Percentiles rank a stretch among this genome's conserved stretches.
These are phyloP conservation scores for Cremastinae sp. DNA, from an alignment of 2,888 invertebrate species.

Conservation along the genomic window DNA sequence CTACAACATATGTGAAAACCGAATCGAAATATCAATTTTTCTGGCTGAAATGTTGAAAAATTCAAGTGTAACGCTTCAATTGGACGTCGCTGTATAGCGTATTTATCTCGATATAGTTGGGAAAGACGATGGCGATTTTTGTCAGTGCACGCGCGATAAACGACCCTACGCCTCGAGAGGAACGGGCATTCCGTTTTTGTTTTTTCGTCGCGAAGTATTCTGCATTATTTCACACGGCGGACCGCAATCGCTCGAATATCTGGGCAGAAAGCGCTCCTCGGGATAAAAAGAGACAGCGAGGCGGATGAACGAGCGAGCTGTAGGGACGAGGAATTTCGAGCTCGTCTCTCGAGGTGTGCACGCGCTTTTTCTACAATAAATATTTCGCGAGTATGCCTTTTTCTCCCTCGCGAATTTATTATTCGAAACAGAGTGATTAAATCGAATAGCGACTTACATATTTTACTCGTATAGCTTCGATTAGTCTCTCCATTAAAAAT, in stretches of 20 bases:
- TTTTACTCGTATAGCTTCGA: slow-evolving; percentile 41
- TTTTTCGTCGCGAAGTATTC: slow-evolving; percentile 68
- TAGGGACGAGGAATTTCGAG: slow-evolving; percentile 55
- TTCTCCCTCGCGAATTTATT: slow-evolving; percentile 71
- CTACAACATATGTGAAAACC: too few relatives aligned
- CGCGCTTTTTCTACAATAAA: slow-evolving; percentile 76
- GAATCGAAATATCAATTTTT: too few relatives aligned
- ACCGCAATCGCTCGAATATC: slow-evolving; percentile 67
- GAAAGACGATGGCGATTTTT: too few relatives aligned
- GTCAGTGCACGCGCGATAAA: too few relatives aligned
- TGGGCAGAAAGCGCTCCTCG: slow-evolving; percentile 66
- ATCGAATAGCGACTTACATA: slow-evolving; percentile 42
- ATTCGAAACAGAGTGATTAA: slow-evolving; percentile 63
- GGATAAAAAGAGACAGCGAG: slow-evolving; percentile 34
- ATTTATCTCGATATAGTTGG: too few relatives aligned
- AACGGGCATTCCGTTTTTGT: slow-evolving; percentile 68
- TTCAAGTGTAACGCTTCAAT: too few relatives aligned
- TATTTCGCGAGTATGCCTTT: slow-evolving; percentile 74
- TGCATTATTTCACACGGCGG: slow-evolving; percentile 73
- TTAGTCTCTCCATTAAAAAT: slow-evolving; percentile 27
- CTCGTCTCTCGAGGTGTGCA: slow-evolving; percentile 64
- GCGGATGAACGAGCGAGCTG: slow-evolving; percentile 14
- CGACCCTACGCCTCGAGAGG: slow-evolving; percentile 16
- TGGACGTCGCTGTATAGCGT: too few relatives aligned
- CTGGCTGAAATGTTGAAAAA: too few relatives aligned